Conservation (phyloP, 2,888 invertebrate genomes). For the Lacanobia oleracea region DNA sequence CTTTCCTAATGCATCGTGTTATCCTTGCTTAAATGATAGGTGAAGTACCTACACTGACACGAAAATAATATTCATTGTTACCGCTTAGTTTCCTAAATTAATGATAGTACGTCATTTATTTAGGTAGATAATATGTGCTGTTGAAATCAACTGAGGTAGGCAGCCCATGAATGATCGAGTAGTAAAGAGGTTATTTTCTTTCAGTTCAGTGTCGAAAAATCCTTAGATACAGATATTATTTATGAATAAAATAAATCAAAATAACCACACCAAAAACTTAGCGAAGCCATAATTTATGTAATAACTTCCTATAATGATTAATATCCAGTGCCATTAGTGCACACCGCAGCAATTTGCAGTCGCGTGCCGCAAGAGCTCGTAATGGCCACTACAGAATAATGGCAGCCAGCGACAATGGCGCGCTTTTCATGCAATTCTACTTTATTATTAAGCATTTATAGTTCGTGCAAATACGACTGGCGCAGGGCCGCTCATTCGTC, state of each 20-base stretch:
- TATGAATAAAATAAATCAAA: not conserved
- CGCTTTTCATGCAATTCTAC: conserved; percentile 12
- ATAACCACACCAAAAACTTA: conserved; percentile 3
- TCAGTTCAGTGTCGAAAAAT: no score
- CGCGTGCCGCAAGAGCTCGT: conserved; percentile 33
- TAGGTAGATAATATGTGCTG: not conserved
- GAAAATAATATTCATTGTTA: not conserved
- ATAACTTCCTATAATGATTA: conserved; percentile 21
- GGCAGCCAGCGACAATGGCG: conserved; percentile 10
- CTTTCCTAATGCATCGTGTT: no score
- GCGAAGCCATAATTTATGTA: conserved; percentile 11
- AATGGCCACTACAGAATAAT: conserved; percentile 26
- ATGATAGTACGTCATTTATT: not conserved
- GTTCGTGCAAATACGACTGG: no score
- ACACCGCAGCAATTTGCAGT: conserved; percentile 27
- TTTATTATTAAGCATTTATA: no score
- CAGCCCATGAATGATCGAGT: no score
- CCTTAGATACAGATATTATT: no score
- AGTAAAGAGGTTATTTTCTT: no score
- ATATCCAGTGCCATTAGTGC: conserved; percentile 22
- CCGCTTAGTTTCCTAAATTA: not conserved
- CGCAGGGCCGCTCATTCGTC: no score
- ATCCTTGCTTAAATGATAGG: not conserved
- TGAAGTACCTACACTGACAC: not conserved
- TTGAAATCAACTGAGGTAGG: no score